phyloP scores from a whole-genome alignment of 2,888 invertebrate species.

The Apamea crenata region DNA sequence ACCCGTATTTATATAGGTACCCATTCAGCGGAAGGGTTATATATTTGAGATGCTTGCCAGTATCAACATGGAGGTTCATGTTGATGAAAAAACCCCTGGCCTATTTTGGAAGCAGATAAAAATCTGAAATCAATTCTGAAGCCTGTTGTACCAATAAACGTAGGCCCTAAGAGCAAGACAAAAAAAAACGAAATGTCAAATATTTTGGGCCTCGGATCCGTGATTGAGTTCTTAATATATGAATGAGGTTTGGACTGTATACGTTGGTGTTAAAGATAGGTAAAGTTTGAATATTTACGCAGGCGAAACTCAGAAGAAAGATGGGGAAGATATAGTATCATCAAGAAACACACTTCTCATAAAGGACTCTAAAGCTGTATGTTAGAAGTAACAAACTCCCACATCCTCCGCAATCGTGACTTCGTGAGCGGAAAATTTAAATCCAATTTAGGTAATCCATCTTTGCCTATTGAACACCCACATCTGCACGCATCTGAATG shows the following conservation, averaged over 20 bases:
- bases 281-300: background rate
- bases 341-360: background rate
- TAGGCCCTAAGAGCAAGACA: background rate
- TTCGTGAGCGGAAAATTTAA: conserved; percentile 18
- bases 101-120: conserved; percentile 4
- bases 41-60: conserved; percentile 23
- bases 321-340: background rate
- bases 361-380: background rate
- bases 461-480: conserved; percentile 53
- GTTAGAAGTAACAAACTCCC: conserved; percentile 17
- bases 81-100: conserved; percentile 21
- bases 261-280: too few relatives aligned
- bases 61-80: too few relatives aligned
- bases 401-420: conserved; percentile 30
- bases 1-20: conserved; percentile 22
- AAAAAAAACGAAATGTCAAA: conserved; percentile 25
- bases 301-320: background rate
- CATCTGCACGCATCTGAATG: conserved; percentile 58
- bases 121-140: conserved; percentile 19
- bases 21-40: conserved; percentile 27
- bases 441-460: conserved; percentile 44
- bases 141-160: conserved; percentile 7
- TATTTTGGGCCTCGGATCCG: conserved; percentile 1
- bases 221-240: conserved; percentile 36
- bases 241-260: conserved; percentile 7